Evolutionary conservation across 2,888 invertebrate genomes (phyloP).

Genomic region (Papilio demoleus): DNA sequence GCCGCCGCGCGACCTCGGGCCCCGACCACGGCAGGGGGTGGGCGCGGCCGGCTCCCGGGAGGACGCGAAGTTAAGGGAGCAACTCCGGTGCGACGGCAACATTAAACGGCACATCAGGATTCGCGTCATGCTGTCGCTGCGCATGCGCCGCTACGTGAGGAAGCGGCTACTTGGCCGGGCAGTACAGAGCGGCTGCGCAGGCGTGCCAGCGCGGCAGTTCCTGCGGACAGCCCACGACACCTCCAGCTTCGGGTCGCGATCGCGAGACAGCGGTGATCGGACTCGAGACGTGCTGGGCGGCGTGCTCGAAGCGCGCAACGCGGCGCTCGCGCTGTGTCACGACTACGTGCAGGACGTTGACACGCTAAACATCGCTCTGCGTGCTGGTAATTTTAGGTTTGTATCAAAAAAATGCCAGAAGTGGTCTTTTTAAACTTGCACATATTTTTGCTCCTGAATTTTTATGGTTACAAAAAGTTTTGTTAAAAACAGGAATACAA

Average conservation of each 20-base stretch:
- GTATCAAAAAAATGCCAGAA: constrained; percentile 36
- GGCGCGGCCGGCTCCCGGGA: constrained; percentile 54
- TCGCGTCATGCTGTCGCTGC: constrained; percentile 86
- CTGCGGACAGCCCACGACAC: constrained; percentile 64
- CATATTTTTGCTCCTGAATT: too few relatives aligned
- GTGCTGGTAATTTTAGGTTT: constrained; percentile 82
- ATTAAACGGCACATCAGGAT: constrained; percentile 86
- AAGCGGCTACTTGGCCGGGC: constrained; percentile 60
- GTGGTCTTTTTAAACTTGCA: too few relatives aligned
- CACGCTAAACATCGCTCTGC: constrained; percentile 76
- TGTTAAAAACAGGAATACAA: too few relatives aligned
- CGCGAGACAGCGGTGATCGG: constrained; percentile 70
- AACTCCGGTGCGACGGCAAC: constrained; percentile 82
- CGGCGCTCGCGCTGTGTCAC: constrained; percentile 76
- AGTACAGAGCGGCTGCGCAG: constrained; percentile 57
- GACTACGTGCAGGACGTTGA: constrained; percentile 78
- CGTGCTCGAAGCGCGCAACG: constrained; percentile 77
- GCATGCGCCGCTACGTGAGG: constrained; percentile 83
- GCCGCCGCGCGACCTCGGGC: constrained; percentile 60
- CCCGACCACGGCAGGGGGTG: too few relatives aligned
- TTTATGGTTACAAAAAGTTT: too few relatives aligned
- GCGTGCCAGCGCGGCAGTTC: constrained; percentile 70
- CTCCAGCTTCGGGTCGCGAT: constrained; percentile 75
- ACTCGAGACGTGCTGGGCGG: constrained; percentile 75
- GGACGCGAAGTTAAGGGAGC: constrained; percentile 73